A percentile compares a stretch with the other conserved stretches of the same genome.
phyloP scores from a whole-genome alignment of 2,888 invertebrate species.

The Therioaphis trifolii region DNA sequence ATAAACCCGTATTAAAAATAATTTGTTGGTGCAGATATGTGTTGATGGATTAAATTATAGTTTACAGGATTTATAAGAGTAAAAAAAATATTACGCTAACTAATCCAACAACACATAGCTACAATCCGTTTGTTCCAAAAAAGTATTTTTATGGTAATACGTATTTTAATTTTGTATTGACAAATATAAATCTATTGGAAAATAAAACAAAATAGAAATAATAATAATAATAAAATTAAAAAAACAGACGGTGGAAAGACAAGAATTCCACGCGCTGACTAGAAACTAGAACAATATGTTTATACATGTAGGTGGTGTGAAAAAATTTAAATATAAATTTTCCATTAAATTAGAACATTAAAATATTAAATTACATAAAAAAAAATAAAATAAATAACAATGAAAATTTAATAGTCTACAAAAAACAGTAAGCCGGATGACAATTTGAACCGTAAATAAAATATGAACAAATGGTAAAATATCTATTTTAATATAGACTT shows the following conservation, averaged over 20 bases:
- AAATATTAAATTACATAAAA: slow-evolving; percentile 55
- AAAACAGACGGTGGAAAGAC: slow-evolving; percentile 54
- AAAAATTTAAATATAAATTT: slow-evolving; percentile 3
- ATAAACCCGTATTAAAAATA: slow-evolving; percentile 19
- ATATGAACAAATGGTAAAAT: slow-evolving; percentile 53
- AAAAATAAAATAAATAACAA: slow-evolving; percentile 50
- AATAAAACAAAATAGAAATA: slow-evolving; percentile 29
- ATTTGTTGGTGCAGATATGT: background rate
- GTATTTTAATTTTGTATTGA: slow-evolving; percentile 2
- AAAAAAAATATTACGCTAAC: slow-evolving; percentile 1
- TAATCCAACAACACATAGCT: background rate
- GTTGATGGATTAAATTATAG: background rate
- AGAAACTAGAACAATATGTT: slow-evolving; percentile 57
- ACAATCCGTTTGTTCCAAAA: slow-evolving; percentile 31
- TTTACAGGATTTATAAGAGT: background rate
- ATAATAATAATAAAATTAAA: slow-evolving; percentile 43
- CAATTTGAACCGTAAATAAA: slow-evolving; percentile 17
- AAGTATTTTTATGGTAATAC: slow-evolving; percentile 17
- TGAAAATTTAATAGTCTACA: slow-evolving; percentile 35
- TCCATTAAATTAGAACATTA: slow-evolving; percentile 35
- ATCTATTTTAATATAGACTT: slow-evolving; percentile 54
- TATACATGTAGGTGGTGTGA: slow-evolving; percentile 53
- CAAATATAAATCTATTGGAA: background rate
- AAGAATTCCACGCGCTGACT: slow-evolving; percentile 53
- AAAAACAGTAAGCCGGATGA: slow-evolving; percentile 5